Evolutionary conservation across 2,113 vertebrate species (phyloP).

Genomic region (Anas platyrhynchos): DNA sequence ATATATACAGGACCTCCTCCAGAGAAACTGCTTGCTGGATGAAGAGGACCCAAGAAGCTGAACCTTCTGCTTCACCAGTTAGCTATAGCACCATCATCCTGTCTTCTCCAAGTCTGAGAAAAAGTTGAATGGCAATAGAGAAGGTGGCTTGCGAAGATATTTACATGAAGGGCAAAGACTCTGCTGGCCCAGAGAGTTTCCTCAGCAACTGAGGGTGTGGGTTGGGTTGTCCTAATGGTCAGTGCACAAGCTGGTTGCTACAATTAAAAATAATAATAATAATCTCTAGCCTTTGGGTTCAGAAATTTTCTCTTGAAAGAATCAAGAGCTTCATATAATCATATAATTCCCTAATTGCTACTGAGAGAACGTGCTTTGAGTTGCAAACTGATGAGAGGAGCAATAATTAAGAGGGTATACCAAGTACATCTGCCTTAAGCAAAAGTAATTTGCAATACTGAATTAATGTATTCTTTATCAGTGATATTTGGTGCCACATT

Average conservation of each 20-base stretch:
- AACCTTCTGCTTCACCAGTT: neutral
- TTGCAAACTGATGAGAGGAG: constrained; percentile 65
- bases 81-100: neutral
- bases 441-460: constrained; percentile 66
- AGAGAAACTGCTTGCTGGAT: neutral
- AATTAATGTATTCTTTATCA: constrained; percentile 67
- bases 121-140: neutral
- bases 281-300: neutral
- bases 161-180: neutral
- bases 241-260: neutral
- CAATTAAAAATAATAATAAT: neutral
- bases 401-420: constrained; percentile 69
- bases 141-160: neutral
- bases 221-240: neutral
- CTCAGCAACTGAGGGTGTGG: neutral
- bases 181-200: neutral
- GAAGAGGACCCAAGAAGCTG: neutral
- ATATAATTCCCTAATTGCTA: constrained; percentile 39
- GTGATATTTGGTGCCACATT: constrained; percentile 56
- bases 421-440: constrained; percentile 68
- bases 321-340: neutral
- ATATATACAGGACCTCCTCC: neutral
- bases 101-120: neutral
- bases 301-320: neutral
- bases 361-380: constrained; percentile 58